Evolutionary conservation across 1,140 invertebrate species (phyloP).

Genomic region (Calycopis cecrops): DNA sequence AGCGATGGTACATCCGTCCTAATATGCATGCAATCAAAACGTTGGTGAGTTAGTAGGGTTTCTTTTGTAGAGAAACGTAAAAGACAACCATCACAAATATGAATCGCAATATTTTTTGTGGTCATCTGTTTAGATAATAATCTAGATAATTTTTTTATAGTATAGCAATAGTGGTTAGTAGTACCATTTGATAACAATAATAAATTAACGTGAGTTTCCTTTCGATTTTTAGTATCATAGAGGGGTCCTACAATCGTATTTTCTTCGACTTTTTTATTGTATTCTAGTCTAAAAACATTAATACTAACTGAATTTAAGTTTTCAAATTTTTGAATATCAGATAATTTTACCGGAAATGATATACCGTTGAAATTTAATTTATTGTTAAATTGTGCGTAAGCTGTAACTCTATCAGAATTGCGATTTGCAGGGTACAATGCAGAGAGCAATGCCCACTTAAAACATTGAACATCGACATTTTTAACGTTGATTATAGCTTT

Average conservation of each 20-base stretch:
- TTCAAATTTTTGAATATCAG: slow-evolving; percentile 52
- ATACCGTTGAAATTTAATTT: slow-evolving; percentile 50
- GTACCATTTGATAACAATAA: slow-evolving; percentile 8
- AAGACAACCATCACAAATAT: slow-evolving; percentile 27
- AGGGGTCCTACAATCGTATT: slow-evolving; percentile 3
- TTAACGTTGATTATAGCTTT: slow-evolving; percentile 53
- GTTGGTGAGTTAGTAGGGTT: slow-evolving; percentile 31
- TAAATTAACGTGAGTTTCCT: slow-evolving; percentile 5
- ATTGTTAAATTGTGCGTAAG: slow-evolving; percentile 39
- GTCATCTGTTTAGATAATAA: slow-evolving; percentile 37
- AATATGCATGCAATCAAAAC: slow-evolving; percentile 35
- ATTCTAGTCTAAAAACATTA: slow-evolving; percentile 36
- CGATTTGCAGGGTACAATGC: slow-evolving; percentile 39
- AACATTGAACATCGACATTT: slow-evolving; percentile 49
- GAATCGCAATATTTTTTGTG: slow-evolving; percentile 22
- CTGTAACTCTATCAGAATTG: slow-evolving; percentile 21
- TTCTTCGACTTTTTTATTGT: slow-evolving; percentile 1
- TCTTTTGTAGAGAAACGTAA: slow-evolving; percentile 32
- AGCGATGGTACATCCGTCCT: slow-evolving; percentile 24
- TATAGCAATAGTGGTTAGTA: slow-evolving; percentile 9
- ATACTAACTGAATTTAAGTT: slow-evolving; percentile 48
- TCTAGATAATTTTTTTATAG: slow-evolving; percentile 32
- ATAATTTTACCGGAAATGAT: slow-evolving; percentile 53
- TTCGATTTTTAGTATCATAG: slow-evolving; percentile 5
- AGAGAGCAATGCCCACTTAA: slow-evolving; percentile 46